Conservation (phyloP, 2,888 invertebrate species). For the Eupithecia exiguata region DNA sequence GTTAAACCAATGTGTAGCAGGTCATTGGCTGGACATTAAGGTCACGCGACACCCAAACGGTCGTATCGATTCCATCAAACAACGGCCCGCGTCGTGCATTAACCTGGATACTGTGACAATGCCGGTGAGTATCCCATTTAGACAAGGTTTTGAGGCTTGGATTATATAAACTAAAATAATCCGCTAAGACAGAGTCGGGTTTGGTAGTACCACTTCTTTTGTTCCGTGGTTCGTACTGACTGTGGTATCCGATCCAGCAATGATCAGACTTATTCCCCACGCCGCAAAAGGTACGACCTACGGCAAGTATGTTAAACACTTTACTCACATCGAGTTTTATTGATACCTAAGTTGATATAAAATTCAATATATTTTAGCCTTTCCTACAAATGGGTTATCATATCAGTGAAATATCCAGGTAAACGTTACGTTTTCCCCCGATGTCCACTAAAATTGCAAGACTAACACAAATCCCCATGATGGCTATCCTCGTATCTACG, state of each 20-base stretch:
- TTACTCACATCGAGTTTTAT: background rate
- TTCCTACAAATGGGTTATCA: background rate
- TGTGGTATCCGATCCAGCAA: background rate
- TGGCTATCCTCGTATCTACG: background rate
- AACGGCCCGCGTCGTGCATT: conserved; percentile 32
- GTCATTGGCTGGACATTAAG: conserved; percentile 43
- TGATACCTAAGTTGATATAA: background rate
- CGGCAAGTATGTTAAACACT: background rate
- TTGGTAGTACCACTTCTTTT: background rate
- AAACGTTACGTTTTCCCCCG: background rate
- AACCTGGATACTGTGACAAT: conserved; percentile 35
- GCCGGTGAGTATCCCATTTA: conserved; percentile 18
- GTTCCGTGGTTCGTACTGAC: background rate
- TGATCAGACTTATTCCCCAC: background rate
- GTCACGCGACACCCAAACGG: conserved; percentile 35
- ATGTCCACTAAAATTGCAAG: background rate
- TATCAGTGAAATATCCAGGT: background rate
- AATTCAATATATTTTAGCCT: background rate
- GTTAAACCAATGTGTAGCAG: conserved; percentile 29
- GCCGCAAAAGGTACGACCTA: background rate
- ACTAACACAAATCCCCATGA: background rate
- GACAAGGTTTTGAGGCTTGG: conserved; percentile 20
- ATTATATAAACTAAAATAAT: conserved; percentile 2
- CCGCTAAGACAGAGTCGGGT: background rate
- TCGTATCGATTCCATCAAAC: conserved; percentile 40